phyloP scores from a whole-genome alignment of 1,140 invertebrate species.

The Neotoxoptera formosana region DNA sequence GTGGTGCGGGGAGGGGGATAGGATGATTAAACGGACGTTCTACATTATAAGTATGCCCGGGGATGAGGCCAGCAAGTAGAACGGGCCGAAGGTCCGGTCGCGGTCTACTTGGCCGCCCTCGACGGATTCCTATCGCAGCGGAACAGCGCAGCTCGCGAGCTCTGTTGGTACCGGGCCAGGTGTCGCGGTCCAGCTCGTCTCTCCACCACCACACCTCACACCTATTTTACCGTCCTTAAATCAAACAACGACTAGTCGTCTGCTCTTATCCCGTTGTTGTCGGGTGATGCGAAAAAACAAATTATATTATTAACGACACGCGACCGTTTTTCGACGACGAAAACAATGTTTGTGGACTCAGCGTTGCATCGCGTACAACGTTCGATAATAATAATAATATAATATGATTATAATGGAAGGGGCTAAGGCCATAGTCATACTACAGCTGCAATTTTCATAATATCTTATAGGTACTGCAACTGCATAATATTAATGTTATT shows the following conservation, averaged over 20 bases:
- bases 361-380: neutral
- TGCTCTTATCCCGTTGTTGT: neutral
- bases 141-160: neutral
- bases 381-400: neutral
- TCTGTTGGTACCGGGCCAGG: neutral
- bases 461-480: neutral
- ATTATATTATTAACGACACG: neutral
- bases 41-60: neutral
- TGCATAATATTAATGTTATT: neutral
- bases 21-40: neutral
- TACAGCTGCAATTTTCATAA: neutral
- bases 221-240: neutral
- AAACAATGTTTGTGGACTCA: neutral
- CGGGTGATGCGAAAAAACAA: neutral
- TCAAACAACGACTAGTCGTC: neutral
- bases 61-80: neutral
- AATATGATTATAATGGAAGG: neutral
- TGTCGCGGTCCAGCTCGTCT: neutral
- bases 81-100: constrained; percentile 7
- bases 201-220: too few species aligned
- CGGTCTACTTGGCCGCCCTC: neutral
- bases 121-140: neutral
- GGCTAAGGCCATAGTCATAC: neutral
- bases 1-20: neutral
- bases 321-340: neutral